Percentiles rank a stretch among this genome's conserved stretches.
Evolutionary conservation across 2,113 vertebrate species (phyloP).

Genomic region (Cyanocitta stelleri): DNA sequence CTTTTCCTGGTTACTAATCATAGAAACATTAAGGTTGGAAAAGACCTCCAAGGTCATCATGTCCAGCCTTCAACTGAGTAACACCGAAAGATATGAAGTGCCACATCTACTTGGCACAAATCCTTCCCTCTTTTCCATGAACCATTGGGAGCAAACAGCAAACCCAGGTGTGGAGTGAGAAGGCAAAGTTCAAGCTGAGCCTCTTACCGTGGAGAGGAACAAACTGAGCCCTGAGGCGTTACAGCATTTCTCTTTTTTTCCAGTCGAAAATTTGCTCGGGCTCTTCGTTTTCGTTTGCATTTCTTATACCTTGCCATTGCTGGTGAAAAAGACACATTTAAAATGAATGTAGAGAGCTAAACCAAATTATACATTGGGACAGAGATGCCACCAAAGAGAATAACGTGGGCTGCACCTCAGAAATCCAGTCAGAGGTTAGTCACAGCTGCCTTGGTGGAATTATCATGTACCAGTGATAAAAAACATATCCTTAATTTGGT

Average conservation of each 20-base stretch:
- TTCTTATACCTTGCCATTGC: slow-evolving; percentile 67
- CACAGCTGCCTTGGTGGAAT: background rate
- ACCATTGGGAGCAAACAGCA: background rate
- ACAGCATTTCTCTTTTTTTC: background rate
- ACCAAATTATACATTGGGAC: rapidly evolving
- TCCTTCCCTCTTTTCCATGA: background rate
- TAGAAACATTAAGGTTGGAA: background rate
- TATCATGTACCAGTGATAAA: rapidly evolving
- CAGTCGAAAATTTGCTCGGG: background rate
- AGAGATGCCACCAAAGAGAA: background rate
- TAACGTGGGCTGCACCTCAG: rapidly evolving
- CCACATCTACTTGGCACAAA: background rate
- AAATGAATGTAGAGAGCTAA: background rate
- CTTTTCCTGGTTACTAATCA: background rate
- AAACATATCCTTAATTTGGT: background rate
- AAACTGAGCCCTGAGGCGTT: background rate
- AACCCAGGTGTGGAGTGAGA: background rate
- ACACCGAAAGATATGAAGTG: background rate
- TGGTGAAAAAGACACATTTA: background rate
- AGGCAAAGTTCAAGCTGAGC: background rate
- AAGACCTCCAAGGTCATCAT: background rate
- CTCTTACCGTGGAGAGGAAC: slow-evolving; percentile 42
- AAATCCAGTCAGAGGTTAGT: background rate
- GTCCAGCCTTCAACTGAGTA: background rate
- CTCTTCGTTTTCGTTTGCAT: slow-evolving; percentile 34